phyloP scores from a whole-genome alignment of 92 coral and sea anemone genomes.

The Epizoanthus illoricatus region DNA sequence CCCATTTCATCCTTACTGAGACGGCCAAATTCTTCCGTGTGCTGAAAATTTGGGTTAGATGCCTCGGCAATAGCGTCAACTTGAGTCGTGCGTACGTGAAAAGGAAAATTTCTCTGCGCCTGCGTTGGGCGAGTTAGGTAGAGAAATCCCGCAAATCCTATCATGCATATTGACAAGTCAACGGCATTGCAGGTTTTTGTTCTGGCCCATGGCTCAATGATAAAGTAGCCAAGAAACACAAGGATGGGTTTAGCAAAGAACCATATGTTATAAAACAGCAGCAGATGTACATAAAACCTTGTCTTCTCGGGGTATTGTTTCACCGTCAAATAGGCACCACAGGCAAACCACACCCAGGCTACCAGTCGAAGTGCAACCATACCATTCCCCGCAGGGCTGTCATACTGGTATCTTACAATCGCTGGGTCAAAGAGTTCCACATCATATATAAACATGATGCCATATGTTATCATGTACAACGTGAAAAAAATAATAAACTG shows the following conservation, averaged over 20 bases:
- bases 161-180: constrained; percentile 37
- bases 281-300: constrained; percentile 43
- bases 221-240: constrained; percentile 17
- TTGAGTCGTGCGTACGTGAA: constrained; percentile 54
- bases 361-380: constrained; percentile 35
- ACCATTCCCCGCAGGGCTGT: constrained; percentile 44
- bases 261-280: constrained; percentile 50
- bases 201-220: constrained; percentile 43
- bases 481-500: constrained; percentile 53
- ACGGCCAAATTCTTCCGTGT: constrained; percentile 48
- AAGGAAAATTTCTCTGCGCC: constrained; percentile 58
- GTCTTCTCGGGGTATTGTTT: constrained; percentile 56
- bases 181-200: constrained; percentile 41
- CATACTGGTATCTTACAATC: constrained; percentile 24
- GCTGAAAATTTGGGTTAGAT: constrained; percentile 48
- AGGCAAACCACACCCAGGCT: constrained; percentile 57
- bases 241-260: constrained; percentile 53
- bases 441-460: constrained; percentile 49
- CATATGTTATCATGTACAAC: constrained; percentile 51
- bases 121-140: constrained; percentile 53
- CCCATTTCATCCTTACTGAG: constrained; percentile 24
- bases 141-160: constrained; percentile 57
- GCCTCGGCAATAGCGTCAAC: constrained; percentile 46
- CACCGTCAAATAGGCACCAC: constrained; percentile 33
- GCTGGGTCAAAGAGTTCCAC: constrained; percentile 43